These are phyloP conservation scores for Drosophila conformis DNA, from an alignment of 2,888 invertebrate species.

Conservation along the genomic window DNA sequence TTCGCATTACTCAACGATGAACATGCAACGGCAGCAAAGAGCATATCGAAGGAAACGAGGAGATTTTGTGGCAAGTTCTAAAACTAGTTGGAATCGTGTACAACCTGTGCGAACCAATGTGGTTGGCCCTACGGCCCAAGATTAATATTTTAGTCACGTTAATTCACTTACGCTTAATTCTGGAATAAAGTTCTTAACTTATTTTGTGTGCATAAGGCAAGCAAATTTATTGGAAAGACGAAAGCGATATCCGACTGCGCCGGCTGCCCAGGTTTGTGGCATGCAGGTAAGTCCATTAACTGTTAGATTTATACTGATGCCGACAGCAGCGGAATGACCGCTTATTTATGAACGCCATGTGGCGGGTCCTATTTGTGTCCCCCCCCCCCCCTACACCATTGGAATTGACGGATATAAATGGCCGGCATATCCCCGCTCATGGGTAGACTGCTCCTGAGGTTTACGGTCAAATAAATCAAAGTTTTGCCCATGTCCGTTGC, in stretches of 20 bases:
- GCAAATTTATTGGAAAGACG: constrained; percentile 58
- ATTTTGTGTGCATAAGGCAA: constrained; percentile 76
- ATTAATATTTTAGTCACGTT: constrained; percentile 80
- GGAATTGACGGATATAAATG: neutral
- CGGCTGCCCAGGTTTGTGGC: constrained; percentile 6
- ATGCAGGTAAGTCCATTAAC: constrained; percentile 68
- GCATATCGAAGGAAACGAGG: neutral
- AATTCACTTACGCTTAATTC: constrained; percentile 79
- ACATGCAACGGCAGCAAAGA: constrained; percentile 7
- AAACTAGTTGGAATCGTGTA: neutral
- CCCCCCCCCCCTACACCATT: neutral
- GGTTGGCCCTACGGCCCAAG: constrained; percentile 47
- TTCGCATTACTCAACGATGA: constrained; percentile 33
- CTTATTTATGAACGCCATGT: constrained; percentile 54
- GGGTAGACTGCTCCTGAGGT: constrained; percentile 32
- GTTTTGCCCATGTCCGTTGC: constrained; percentile 28
- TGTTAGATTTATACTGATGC: constrained; percentile 71
- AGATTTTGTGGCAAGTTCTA: neutral
- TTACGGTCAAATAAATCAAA: constrained; percentile 62
- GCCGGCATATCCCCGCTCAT: constrained; percentile 12
- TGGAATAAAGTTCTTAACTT: constrained; percentile 81
- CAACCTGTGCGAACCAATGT: neutral
- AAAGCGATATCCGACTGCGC: constrained; percentile 9
- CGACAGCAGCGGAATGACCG: constrained; percentile 1
- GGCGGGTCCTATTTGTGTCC: neutral